Base-by-base conservation (phyloP, 2,797 vertebrate species). In the Danio choprae region DNA sequence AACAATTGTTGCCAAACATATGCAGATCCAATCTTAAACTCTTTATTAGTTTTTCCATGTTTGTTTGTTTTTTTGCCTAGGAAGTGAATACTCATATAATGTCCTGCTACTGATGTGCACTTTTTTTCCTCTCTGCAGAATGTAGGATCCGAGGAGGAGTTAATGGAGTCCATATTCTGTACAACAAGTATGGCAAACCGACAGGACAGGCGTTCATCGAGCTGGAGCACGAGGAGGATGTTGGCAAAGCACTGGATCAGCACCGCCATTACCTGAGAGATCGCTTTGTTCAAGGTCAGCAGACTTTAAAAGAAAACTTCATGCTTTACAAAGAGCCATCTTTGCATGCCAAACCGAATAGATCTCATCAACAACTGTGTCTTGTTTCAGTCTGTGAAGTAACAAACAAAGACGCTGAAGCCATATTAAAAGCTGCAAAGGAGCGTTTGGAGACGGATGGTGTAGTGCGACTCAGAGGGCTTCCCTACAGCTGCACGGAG, bases 261-360 rank as follows among this genome's bases (percentile, higher is more conserved):
- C 91, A 99, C 92, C 88, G 93, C 46, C 92, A 95, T 85, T 98
- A 98, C 80, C 92, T 99, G 77, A 97, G 98, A 0, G 90, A 95
- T 0, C 96, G 98, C 46, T 99, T 98, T 0, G 91, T 99, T 7
- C 96, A 99, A 96, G 98, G 98, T 97, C 83, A 0, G 38, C 20
- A 29, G 4, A 38, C 22, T 46, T 55, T 6, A 16, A 22, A 48
- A 4, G 9, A 41, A 62, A 40, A 62, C 3, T 13, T 36, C 41
- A 16, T 16, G 3, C 13, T 10, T 40, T 29, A 29, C 29, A 29
- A 29, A 29, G 3, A 18, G 5, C 10, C 20, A 11, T 6, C 50
- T 15, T 53, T 1, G 4, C 8, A 16, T 62, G 2, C 53, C 5
- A 44, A 7, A 16, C 29, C 2, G 43, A 12, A 7, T 50, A 44